Evolutionary conservation across 53 echinoderm and acorn worm genomes (phyloP).

Genomic region (Stichopus horrens): DNA sequence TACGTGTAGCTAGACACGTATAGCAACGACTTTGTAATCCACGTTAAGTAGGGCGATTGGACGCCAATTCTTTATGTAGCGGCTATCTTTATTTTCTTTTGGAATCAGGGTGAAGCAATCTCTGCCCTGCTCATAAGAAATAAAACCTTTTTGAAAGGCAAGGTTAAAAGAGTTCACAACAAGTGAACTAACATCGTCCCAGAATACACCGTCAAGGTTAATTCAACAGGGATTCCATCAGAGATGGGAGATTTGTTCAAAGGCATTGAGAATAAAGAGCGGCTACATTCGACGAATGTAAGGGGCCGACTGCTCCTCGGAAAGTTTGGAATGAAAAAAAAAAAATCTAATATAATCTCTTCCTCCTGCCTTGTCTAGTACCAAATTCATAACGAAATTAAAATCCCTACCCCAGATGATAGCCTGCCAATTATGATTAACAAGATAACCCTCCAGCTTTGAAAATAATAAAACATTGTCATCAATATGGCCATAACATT

Average conservation of each 20-base stretch:
- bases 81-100: not conserved
- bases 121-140: not conserved
- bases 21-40: slow-evolving; percentile 24
- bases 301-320: too few species aligned
- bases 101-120: slow-evolving; percentile 8
- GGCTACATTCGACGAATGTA: not conserved
- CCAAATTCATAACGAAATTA: not conserved
- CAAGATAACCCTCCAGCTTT: too few species aligned
- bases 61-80: slow-evolving; percentile 21
- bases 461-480: too few species aligned
- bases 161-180: not conserved
- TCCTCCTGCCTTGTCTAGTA: not conserved
- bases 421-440: too few species aligned
- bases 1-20: slow-evolving; percentile 16
- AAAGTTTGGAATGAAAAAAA: too few species aligned
- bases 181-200: not conserved
- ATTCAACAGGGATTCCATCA: slow-evolving; percentile 9
- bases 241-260: not conserved
- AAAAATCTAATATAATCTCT: not conserved
- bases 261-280: not conserved
- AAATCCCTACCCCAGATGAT: not conserved
- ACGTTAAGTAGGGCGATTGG: not conserved
- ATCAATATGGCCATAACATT: too few species aligned
- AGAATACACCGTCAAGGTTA: not conserved
- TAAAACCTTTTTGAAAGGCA: not conserved